Evolutionary conservation across 2,888 invertebrate genomes (phyloP).

Genomic region (Philereme vetulata): DNA sequence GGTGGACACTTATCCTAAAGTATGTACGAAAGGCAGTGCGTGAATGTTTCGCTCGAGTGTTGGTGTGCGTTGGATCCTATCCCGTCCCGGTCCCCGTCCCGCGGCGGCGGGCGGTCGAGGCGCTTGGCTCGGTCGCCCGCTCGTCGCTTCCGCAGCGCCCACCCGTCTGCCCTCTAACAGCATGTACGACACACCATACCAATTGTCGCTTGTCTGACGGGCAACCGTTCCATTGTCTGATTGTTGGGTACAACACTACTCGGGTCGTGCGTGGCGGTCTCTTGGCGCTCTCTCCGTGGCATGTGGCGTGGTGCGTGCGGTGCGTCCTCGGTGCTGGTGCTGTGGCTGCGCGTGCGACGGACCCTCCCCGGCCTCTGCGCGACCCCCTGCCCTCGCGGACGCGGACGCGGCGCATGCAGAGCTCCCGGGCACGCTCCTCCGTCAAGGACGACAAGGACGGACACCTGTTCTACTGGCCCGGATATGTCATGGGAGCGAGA

Average conservation of each 20-base stretch:
- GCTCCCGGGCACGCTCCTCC: constrained; percentile 93
- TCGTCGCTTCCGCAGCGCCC: constrained; percentile 55
- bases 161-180: constrained; percentile 79
- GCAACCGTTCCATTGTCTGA: constrained; percentile 85
- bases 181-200: constrained; percentile 82
- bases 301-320: constrained; percentile 57
- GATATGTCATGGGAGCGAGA: constrained; percentile 99
- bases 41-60: constrained; percentile 45
- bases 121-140: constrained; percentile 55
- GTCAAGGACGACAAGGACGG: constrained; percentile 99
- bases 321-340: constrained; percentile 32
- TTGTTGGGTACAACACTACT: constrained; percentile 85
- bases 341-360: constrained; percentile 44
- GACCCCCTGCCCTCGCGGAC: constrained; percentile 37
- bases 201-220: constrained; percentile 85
- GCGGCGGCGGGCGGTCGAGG: constrained; percentile 54
- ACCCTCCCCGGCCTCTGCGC: constrained; percentile 19
- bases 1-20: constrained; percentile 73
- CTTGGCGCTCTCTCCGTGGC: constrained; percentile 79
- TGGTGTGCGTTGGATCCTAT: constrained; percentile 47
- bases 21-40: constrained; percentile 50
- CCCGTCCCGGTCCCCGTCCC: constrained; percentile 47
- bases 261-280: constrained; percentile 84
- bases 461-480: constrained; percentile 99
- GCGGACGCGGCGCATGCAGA: constrained; percentile 82